Conservation (phyloP, 2,113 vertebrate genomes). For the Pelmatolapia mariae region DNA sequence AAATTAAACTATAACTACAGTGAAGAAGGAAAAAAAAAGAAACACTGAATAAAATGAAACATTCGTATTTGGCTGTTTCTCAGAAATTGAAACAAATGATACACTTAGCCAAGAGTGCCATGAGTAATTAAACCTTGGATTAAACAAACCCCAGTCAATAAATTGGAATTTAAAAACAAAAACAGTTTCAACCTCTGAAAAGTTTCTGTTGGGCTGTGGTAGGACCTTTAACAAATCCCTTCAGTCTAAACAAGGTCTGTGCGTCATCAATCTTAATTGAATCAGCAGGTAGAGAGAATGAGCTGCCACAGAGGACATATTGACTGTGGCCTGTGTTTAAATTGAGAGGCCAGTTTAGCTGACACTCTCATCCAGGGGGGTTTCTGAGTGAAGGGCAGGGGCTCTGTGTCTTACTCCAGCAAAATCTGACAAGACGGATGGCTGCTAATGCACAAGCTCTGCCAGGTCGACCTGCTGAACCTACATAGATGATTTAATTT, state of each 20-base stretch:
- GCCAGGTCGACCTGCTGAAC: neutral
- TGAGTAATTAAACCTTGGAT: neutral
- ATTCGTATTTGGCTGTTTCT: neutral
- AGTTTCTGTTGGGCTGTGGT: neutral
- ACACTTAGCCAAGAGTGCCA: neutral
- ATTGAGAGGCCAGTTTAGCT: constrained; percentile 10
- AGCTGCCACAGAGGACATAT: constrained; percentile 13
- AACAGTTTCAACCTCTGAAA: neutral
- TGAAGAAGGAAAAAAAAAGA: fast-evolving
- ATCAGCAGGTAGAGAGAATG: constrained; percentile 36
- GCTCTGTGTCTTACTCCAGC: neutral
- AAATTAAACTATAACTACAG: neutral
- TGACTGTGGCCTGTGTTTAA: constrained; percentile 21
- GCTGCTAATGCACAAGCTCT: neutral
- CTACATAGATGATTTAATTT: neutral
- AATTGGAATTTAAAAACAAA: neutral
- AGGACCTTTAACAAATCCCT: constrained; percentile 10
- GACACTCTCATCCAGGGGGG: neutral
- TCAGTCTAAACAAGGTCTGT: constrained; percentile 18
- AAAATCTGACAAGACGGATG: neutral
- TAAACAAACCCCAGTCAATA: neutral
- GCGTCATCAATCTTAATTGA: constrained; percentile 43
- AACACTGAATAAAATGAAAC: neutral
- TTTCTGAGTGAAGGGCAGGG: neutral
- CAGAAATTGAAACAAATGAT: neutral